A percentile compares a stretch with the other conserved stretches of the same genome.
These are phyloP conservation scores for Scaptomyza parva DNA, from an alignment of 2,888 invertebrate genomes.

Conservation along the genomic window DNA sequence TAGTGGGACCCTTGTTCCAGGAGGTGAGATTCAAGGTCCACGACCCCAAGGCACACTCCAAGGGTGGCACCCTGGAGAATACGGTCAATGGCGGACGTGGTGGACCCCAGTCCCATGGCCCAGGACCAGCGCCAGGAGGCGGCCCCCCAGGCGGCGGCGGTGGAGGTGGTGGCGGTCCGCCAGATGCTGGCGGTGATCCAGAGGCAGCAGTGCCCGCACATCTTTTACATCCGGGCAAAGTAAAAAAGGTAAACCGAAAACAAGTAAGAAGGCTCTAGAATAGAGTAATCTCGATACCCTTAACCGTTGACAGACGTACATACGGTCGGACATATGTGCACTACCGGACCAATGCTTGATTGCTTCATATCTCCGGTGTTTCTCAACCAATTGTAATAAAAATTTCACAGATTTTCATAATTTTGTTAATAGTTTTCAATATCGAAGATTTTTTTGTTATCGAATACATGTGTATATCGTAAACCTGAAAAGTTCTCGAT, in stretches of 20 bases:
- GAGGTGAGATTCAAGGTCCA: constrained; percentile 98
- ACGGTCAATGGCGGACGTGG: constrained; percentile 93
- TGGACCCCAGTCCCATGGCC: constrained; percentile 87
- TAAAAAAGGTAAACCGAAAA: constrained; percentile 85
- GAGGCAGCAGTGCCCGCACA: constrained; percentile 87
- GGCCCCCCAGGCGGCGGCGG: constrained; percentile 73
- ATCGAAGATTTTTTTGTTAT: too few relatives aligned
- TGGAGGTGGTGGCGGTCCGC: constrained; percentile 84
- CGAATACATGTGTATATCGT: too few relatives aligned
- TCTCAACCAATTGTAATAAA: too few relatives aligned
- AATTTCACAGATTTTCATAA: too few relatives aligned
- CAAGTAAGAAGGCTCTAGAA: too few relatives aligned
- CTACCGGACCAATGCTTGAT: too few relatives aligned
- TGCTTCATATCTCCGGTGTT: too few relatives aligned
- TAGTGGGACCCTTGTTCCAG: constrained; percentile 90
- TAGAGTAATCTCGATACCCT: too few relatives aligned
- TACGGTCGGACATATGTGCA: too few relatives aligned
- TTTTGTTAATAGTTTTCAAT: too few relatives aligned
- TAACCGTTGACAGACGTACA: too few relatives aligned
- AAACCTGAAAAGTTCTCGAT: too few relatives aligned
- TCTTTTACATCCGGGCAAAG: constrained; percentile 94
- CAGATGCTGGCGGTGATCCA: constrained; percentile 85
- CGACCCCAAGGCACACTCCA: constrained; percentile 96
- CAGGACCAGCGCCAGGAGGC: constrained; percentile 83
- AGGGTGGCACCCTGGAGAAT: constrained; percentile 95